phyloP scores from a whole-genome alignment of 2,888 invertebrate species.

The Drosophila seclusa region DNA sequence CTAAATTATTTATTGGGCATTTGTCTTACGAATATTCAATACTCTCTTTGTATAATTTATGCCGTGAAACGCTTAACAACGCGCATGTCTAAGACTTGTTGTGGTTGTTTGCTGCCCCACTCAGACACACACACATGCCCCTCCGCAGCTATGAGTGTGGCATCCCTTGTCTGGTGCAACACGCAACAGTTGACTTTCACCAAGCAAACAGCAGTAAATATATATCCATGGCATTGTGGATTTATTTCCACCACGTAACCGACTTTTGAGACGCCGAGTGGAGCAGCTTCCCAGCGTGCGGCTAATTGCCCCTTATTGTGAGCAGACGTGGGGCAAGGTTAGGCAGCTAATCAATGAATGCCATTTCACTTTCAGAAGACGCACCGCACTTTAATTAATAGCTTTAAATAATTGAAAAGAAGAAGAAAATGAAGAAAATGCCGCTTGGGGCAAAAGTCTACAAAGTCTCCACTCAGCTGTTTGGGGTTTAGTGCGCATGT shows the following conservation, averaged over 20 bases:
- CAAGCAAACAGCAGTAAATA: constrained; percentile 33
- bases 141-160: not conserved
- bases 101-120: constrained; percentile 4
- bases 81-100: constrained; percentile 61
- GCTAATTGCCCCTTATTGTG: constrained; percentile 58
- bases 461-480: constrained; percentile 68
- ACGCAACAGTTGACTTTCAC: constrained; percentile 78
- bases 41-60: constrained; percentile 66
- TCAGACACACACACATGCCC: not conserved
- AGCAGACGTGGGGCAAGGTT: not conserved
- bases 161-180: constrained; percentile 50
- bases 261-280: constrained; percentile 31
- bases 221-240: constrained; percentile 45
- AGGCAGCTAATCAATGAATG: constrained; percentile 60
- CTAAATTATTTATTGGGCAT: constrained; percentile 10
- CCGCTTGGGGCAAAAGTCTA: constrained; percentile 23
- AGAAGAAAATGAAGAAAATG: not conserved
- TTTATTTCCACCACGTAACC: constrained; percentile 58
- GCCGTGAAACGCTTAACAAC: constrained; percentile 57
- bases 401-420: constrained; percentile 44
- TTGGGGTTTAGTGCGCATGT: constrained; percentile 71
- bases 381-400: constrained; percentile 54
- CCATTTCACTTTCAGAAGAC: constrained; percentile 61
- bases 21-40: constrained; percentile 33
- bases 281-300: constrained; percentile 59